These are phyloP conservation scores for Streptopelia turtur DNA, from an alignment of 2,797 vertebrate genomes.

Conservation along the genomic window DNA sequence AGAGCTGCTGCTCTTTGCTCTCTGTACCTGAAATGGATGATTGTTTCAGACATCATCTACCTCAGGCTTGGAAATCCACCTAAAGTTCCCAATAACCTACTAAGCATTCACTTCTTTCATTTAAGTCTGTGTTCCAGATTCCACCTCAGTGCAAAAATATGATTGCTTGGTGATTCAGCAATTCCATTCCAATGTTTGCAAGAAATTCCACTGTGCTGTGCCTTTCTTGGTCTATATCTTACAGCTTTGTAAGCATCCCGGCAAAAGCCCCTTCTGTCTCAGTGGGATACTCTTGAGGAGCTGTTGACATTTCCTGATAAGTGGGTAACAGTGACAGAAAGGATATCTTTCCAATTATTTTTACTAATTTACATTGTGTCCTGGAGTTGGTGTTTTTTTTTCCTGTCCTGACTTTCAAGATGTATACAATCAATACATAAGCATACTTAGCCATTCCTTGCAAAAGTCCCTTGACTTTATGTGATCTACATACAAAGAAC, in stretches of 20 bases:
- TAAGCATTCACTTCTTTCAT: not conserved
- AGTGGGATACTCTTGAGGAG: not conserved
- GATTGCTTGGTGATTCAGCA: slow-evolving; percentile 14
- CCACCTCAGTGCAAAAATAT: not conserved
- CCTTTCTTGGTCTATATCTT: not conserved
- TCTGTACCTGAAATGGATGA: not conserved
- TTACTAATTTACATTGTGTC: not conserved
- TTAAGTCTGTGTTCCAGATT: not conserved
- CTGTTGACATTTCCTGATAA: not conserved
- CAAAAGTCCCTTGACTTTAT: not conserved
- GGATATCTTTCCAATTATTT: not conserved
- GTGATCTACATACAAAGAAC: not conserved
- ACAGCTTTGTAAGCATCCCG: not conserved
- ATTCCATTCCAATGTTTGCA: not conserved
- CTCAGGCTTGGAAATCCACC: slow-evolving; percentile 22
- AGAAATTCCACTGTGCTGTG: not conserved
- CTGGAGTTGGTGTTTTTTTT: not conserved
- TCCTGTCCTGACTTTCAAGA: not conserved
- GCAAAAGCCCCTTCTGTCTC: not conserved
- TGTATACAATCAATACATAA: not conserved
- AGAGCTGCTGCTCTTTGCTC: not conserved
- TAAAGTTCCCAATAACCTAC: not conserved
- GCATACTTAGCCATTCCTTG: not conserved
- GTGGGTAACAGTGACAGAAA: not conserved
- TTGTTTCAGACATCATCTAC: not conserved